phyloP scores from a whole-genome alignment of 2,888 invertebrate genomes.

The Cybosia mesomella region DNA sequence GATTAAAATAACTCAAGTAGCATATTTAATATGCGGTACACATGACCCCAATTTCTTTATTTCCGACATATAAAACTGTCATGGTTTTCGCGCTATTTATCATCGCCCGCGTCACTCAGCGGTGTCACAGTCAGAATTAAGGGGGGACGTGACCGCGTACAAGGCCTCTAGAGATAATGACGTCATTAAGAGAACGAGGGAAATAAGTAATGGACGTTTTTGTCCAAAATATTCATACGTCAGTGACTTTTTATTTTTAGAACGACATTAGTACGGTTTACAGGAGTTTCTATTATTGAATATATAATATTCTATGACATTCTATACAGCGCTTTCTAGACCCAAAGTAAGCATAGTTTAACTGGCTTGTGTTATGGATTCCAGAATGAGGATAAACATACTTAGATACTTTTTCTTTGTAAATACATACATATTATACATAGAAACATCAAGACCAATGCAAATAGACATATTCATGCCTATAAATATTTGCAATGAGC shows the following conservation, averaged over 20 bases:
- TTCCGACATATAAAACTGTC: constrained; percentile 52
- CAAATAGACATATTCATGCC: no score
- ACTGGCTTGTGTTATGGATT: no score
- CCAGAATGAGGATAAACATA: no score
- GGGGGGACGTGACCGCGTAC: constrained; percentile 71
- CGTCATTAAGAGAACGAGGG: constrained; percentile 77
- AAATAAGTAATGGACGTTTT: constrained; percentile 77
- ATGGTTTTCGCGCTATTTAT: constrained; percentile 63
- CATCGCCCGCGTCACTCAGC: constrained; percentile 64
- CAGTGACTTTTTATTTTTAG: constrained; percentile 24
- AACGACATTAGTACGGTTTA: not conserved
- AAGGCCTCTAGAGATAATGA: constrained; percentile 75
- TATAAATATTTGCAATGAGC: no score
- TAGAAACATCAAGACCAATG: no score
- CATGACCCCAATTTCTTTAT: constrained; percentile 45
- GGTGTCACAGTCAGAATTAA: constrained; percentile 70
- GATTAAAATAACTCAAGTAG: constrained; percentile 7
- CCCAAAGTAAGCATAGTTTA: no score
- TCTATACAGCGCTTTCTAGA: no score
- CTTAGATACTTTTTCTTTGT: no score
- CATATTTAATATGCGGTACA: constrained; percentile 39
- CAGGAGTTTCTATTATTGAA: not conserved
- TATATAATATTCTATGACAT: no score
- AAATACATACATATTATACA: no score
- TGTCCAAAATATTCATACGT: constrained; percentile 67